Conservation (phyloP, 2,113 vertebrate genomes). For the Shinisaurus crocodilurus region DNA sequence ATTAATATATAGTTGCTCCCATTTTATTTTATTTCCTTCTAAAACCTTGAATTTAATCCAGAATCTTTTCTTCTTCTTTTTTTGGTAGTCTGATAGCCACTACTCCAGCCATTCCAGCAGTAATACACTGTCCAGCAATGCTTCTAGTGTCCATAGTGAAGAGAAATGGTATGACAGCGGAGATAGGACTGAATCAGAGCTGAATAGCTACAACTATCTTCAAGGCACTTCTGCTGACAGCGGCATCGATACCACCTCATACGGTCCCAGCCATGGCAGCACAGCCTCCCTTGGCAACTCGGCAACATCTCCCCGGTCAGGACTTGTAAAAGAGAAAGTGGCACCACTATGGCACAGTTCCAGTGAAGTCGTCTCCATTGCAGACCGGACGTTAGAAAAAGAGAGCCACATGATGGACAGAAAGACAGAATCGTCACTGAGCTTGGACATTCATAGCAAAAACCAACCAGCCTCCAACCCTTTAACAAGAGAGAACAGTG, state of each 20-base stretch:
- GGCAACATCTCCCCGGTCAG: conserved; percentile 75
- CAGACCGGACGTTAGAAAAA: conserved; percentile 84
- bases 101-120: conserved; percentile 98
- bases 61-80: neutral
- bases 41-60: conserved; percentile 13
- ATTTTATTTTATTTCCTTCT: neutral
- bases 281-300: conserved; percentile 85
- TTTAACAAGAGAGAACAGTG: conserved; percentile 89
- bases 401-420: conserved; percentile 79
- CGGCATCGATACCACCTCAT: conserved; percentile 94
- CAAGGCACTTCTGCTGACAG: conserved; percentile 92
- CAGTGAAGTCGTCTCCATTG: conserved; percentile 87
- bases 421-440: conserved; percentile 82
- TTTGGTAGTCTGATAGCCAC: conserved; percentile 85
- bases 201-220: conserved; percentile 90
- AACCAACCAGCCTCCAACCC: conserved; percentile 82
- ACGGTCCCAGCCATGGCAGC: conserved; percentile 88
- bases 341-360: conserved; percentile 89
- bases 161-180: conserved; percentile 95
- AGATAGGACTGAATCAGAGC: conserved; percentile 84
- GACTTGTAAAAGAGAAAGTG: conserved; percentile 83
- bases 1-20: accelerated
- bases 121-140: conserved; percentile 95
- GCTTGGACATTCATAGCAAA: conserved; percentile 82
- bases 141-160: conserved; percentile 92